Evolutionary conservation across 2,888 invertebrate species (phyloP), one percentile per base, ranked within the genome.

Genomic region (Tenodera sinensis): DNA sequence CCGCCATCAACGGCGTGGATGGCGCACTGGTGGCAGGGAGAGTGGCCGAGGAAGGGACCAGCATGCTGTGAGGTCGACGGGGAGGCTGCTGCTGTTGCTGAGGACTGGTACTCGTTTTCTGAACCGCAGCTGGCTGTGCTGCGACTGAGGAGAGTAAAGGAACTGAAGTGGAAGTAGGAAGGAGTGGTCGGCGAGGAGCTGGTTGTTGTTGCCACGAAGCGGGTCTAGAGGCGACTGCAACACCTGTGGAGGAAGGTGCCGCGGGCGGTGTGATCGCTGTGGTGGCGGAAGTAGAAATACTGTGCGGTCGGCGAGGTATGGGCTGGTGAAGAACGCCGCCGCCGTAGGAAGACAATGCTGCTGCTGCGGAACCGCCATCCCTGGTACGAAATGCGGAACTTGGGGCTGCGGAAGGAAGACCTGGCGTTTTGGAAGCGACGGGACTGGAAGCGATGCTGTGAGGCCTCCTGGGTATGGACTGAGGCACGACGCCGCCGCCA

Each of bases 361-460:
- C 89, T 91, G 90, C 34, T n/a, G 82, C 27, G 9, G 30, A 28
- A 42, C 85, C 85, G 25, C 20, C 87, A 81, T 88, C 88, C 27
- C 89, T 89, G 28, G 90, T 91, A 12, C 90, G 91, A 15, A 84
- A 85, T 27, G 86, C 84, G 47, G 87, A 88, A 54, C 30, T 42
- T 83, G 86, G 85, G 90, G 91, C 88, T 89, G 91, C 85, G 90
- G 91, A 12, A n/a, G 86, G 89, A 42, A 28, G 47, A 83, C 83
- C 83, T 83, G 86, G 71, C 27, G 30, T 30, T 83, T 89, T 83
- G 83, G 92, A 87, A 88, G 91, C 88, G 90, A 91, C 90, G 91
- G 93, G 93, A 90, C 93, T 93, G 54, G 94, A 94, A 90, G 96
- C 96, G 91, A 96, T 95, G 92, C 96, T 96, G 92, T 95, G 96